Evolutionary conservation across 2,888 invertebrate genomes (phyloP).

Genomic region (Trissoscelio sp.): DNA sequence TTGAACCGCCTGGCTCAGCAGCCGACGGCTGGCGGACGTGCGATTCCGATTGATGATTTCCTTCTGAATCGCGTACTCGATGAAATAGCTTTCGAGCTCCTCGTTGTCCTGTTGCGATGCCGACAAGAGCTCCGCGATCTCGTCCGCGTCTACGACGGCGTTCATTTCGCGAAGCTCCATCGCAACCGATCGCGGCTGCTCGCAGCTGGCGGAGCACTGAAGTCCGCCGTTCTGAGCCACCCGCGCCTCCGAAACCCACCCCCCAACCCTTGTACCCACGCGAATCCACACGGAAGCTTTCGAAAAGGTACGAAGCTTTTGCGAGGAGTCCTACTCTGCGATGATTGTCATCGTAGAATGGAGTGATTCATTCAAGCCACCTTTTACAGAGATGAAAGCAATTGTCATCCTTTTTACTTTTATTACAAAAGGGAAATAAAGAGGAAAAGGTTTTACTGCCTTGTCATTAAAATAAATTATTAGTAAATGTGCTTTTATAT

Average conservation of each 20-base stretch:
- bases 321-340: not conserved
- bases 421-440: too few species aligned
- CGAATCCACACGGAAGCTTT: conserved; percentile 36
- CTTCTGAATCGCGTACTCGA: conserved; percentile 79
- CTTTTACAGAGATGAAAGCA: too few species aligned
- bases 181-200: conserved; percentile 67
- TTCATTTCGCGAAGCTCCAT: conserved; percentile 80
- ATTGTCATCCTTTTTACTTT: too few species aligned
- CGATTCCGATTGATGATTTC: conserved; percentile 80
- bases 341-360: not conserved
- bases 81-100: conserved; percentile 78
- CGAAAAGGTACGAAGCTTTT: conserved; percentile 33
- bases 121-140: conserved; percentile 77
- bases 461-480: too few species aligned
- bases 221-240: conserved; percentile 13
- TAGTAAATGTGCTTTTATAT: too few species aligned
- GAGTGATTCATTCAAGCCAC: too few species aligned
- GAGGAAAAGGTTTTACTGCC: too few species aligned
- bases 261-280: conserved; percentile 1
- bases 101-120: conserved; percentile 72
- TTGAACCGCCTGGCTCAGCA: conserved; percentile 77
- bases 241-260: conserved; percentile 18
- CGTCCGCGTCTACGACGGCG: conserved; percentile 75
- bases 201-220: conserved; percentile 67
- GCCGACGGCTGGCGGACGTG: conserved; percentile 77